phyloP scores from a whole-genome alignment of 2,888 invertebrate species.

The Helobdella robusta region DNA sequence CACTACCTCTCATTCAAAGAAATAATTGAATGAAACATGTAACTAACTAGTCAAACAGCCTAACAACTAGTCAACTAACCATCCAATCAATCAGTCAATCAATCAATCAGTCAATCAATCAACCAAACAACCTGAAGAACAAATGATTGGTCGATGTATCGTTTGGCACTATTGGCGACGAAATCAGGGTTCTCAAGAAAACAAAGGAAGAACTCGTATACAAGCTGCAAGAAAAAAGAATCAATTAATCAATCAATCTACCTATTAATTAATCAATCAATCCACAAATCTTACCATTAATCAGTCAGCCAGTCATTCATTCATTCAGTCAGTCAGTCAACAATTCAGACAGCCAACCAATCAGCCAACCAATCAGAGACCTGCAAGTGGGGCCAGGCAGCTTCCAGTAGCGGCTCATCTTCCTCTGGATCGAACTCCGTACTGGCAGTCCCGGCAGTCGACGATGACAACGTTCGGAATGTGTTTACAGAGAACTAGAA shows the following conservation, averaged over 20 bases:
- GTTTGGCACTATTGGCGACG: slow-evolving; percentile 84
- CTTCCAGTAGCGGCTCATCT: slow-evolving; percentile 97
- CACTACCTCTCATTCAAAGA: too few species aligned
- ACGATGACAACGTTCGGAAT: slow-evolving; percentile 93
- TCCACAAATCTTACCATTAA: neutral
- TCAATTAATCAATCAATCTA: neutral
- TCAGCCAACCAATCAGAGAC: slow-evolving; percentile 41
- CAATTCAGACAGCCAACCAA: too few species aligned
- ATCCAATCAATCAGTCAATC: too few species aligned
- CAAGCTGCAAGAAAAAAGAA: slow-evolving; percentile 60
- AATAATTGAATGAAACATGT: too few species aligned
- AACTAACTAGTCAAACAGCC: too few species aligned
- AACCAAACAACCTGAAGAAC: slow-evolving; percentile 83
- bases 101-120: too few species aligned
- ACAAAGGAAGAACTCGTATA: slow-evolving; percentile 95
- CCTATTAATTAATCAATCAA: neutral
- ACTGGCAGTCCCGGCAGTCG: slow-evolving; percentile 52
- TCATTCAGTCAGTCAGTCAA: neutral
- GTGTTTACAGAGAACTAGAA: slow-evolving; percentile 59
- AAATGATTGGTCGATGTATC: slow-evolving; percentile 96
- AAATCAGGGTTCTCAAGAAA: slow-evolving; percentile 97
- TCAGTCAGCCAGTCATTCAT: too few species aligned
- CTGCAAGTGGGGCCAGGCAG: slow-evolving; percentile 94
- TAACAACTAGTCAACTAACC: too few species aligned
- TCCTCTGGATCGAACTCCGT: slow-evolving; percentile 49